A percentile compares a stretch with the other conserved stretches of the same genome.
Evolutionary conservation across 2,113 vertebrate genomes (phyloP).

Genomic region (Eubucco bourcierii): DNA sequence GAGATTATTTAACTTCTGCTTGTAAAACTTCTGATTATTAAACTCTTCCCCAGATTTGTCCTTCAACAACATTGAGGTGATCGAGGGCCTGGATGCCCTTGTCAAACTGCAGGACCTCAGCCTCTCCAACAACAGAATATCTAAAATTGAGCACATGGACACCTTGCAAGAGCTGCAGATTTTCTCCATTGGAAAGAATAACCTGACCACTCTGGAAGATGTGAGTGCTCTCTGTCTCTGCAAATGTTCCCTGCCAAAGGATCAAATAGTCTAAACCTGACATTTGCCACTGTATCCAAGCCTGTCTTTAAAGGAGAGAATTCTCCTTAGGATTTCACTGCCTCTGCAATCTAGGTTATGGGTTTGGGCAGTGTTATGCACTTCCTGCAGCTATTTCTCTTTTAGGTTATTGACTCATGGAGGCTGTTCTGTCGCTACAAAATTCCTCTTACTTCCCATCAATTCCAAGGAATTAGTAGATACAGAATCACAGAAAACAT

Average conservation of each 20-base stretch:
- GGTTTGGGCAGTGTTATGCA: neutral
- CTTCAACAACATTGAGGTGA: slow-evolving; percentile 90
- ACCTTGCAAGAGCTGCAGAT: slow-evolving; percentile 81
- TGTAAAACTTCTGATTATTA: neutral
- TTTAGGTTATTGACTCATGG: neutral
- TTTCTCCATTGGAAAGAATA: slow-evolving; percentile 87
- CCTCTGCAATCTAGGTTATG: neutral
- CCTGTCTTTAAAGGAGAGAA: neutral
- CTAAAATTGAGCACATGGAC: slow-evolving; percentile 87
- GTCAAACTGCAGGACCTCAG: slow-evolving; percentile 87
- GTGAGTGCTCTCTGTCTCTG: slow-evolving; percentile 74
- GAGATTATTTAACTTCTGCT: neutral
- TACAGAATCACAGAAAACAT: neutral
- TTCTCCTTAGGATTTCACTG: neutral
- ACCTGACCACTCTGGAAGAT: slow-evolving; percentile 77
- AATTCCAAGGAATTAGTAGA: neutral
- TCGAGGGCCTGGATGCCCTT: slow-evolving; percentile 86
- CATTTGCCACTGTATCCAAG: neutral
- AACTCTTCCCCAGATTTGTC: slow-evolving; percentile 84
- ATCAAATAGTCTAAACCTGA: neutral
- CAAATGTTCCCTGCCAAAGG: neutral
- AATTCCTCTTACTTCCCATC: neutral
- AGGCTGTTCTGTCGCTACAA: neutral
- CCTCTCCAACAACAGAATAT: slow-evolving; percentile 87
- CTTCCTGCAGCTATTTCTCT: neutral